phyloP scores from a whole-genome alignment of 2,888 invertebrate species.

The Neoscelio sp. region DNA sequence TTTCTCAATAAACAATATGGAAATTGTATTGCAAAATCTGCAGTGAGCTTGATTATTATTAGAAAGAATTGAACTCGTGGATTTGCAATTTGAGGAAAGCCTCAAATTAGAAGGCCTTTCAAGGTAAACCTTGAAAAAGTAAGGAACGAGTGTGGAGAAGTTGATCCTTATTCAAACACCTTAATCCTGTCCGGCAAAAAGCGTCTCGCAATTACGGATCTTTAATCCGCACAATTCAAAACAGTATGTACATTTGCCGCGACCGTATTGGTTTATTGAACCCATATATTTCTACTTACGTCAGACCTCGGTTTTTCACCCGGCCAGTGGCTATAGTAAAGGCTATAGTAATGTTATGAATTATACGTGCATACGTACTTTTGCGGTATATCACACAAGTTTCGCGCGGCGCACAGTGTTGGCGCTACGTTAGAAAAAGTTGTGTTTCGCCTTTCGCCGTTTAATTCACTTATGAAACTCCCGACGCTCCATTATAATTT shows the following conservation, averaged over 20 bases:
- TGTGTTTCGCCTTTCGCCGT: slow-evolving; percentile 35
- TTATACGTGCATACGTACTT: slow-evolving; percentile 49
- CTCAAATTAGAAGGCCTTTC: too few species aligned
- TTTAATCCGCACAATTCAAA: slow-evolving; percentile 14
- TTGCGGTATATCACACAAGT: slow-evolving; percentile 54
- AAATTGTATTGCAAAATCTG: too few species aligned
- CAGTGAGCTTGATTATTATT: too few species aligned
- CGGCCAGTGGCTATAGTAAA: slow-evolving; percentile 42
- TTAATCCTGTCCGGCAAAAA: too few species aligned
- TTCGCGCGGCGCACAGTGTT: slow-evolving; percentile 24
- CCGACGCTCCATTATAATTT: slow-evolving; percentile 55
- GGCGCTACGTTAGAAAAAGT: slow-evolving; percentile 44
- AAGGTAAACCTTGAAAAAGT: too few species aligned
- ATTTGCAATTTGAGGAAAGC: too few species aligned
- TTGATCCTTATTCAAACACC: too few species aligned
- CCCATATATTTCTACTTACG: slow-evolving; percentile 53
- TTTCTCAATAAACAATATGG: too few species aligned
- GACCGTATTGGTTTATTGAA: slow-evolving; percentile 55
- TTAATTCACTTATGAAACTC: slow-evolving; percentile 61
- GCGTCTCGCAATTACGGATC: background rate
- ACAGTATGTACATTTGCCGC: slow-evolving; percentile 36
- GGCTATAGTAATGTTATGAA: slow-evolving; percentile 55
- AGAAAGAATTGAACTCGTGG: too few species aligned
- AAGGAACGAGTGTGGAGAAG: too few species aligned
- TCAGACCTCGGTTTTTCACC: slow-evolving; percentile 39